A percentile compares a stretch with the other conserved stretches of the same genome.
Evolutionary conservation across 2,888 invertebrate species (phyloP).

Genomic region (Onchidella celtica): DNA sequence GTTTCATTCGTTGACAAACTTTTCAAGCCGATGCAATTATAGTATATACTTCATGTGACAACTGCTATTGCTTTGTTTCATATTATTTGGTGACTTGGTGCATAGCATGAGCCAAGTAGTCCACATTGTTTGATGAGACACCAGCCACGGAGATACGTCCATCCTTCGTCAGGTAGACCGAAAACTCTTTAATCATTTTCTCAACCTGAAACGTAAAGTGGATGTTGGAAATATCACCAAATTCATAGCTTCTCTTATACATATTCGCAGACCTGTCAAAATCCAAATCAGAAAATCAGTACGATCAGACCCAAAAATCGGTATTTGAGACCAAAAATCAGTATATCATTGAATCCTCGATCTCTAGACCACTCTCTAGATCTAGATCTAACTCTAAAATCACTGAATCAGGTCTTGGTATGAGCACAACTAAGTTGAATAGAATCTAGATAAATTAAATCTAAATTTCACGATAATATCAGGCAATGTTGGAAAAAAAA

Average conservation of each 20-base stretch:
- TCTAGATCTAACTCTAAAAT: too few species aligned
- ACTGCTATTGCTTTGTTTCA: background rate
- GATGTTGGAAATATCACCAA: background rate
- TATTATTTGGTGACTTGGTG: constrained; percentile 91
- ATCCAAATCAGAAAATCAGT: background rate
- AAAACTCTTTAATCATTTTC: constrained; percentile 92
- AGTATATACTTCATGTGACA: too few species aligned
- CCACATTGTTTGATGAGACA: constrained; percentile 95
- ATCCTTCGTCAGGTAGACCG: constrained; percentile 97
- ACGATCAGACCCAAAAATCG: too few species aligned
- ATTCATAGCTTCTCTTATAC: background rate
- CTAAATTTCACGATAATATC: too few species aligned
- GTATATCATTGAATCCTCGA: background rate
- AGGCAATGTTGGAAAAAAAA: too few species aligned
- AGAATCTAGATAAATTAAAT: too few species aligned
- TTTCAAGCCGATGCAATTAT: too few species aligned
- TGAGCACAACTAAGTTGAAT: too few species aligned
- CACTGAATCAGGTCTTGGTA: too few species aligned
- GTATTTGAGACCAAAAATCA: too few species aligned
- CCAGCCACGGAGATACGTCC: constrained; percentile 99
- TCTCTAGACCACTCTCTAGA: background rate
- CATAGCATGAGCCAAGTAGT: constrained; percentile 95
- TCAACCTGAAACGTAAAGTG: constrained; percentile 85
- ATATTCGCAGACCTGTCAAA: background rate
- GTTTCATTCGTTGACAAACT: too few species aligned